A percentile compares a stretch with the other conserved stretches of the same genome.
Conservation (phyloP, 2,113 vertebrate genomes). For the Mormoops blainvillei region DNA sequence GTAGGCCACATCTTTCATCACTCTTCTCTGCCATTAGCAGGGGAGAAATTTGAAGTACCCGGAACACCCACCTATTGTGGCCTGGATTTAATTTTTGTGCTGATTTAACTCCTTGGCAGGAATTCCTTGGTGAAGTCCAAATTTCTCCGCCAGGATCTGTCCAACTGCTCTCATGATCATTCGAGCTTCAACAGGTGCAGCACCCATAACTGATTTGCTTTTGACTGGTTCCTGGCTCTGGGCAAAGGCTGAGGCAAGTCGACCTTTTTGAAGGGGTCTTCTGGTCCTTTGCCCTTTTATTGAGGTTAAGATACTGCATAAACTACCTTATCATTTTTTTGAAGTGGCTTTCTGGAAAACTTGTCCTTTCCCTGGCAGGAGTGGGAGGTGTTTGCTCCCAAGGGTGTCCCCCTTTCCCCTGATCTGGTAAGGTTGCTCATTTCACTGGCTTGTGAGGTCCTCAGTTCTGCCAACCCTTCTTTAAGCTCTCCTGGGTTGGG, state of each 20-base stretch:
- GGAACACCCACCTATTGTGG: accelerated
- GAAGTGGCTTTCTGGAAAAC: neutral
- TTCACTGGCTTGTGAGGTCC: accelerated
- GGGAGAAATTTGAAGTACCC: accelerated
- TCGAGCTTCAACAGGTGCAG: neutral
- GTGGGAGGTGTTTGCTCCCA: neutral
- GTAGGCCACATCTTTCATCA: accelerated
- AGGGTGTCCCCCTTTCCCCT: neutral
- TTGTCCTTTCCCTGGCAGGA: neutral
- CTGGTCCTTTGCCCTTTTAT: neutral
- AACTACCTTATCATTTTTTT: neutral
- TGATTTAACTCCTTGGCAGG: accelerated
- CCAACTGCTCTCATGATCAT: accelerated
- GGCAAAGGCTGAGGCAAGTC: accelerated
- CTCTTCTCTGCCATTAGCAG: accelerated
- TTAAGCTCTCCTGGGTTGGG: accelerated
- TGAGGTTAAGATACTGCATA: neutral
- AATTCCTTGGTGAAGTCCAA: accelerated
- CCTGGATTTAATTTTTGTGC: too few species aligned
- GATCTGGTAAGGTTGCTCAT: too few species aligned
- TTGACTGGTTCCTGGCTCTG: too few species aligned
- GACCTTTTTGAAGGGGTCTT: neutral
- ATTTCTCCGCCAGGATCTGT: neutral
- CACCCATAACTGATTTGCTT: accelerated
- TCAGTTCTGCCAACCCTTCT: neutral